phyloP scores from a whole-genome alignment of 1,140 invertebrate species.

The Pristionchus pacificus region DNA sequence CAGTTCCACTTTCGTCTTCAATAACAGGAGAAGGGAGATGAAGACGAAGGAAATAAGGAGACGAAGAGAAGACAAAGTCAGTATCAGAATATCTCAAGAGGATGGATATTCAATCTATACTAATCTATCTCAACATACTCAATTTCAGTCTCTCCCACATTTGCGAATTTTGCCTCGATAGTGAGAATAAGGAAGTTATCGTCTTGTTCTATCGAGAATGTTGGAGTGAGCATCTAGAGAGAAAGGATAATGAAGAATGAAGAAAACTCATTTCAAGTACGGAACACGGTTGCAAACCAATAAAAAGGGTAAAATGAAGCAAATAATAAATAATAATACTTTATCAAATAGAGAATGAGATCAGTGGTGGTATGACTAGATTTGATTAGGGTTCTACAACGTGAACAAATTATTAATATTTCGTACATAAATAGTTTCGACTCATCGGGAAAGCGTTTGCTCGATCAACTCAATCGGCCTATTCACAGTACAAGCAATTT shows the following conservation, averaged over 20 bases:
- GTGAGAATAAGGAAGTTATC: constrained; percentile 20
- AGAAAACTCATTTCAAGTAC: neutral
- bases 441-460: too few relatives aligned
- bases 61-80: constrained; percentile 22
- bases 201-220: constrained; percentile 22
- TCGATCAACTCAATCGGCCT: too few relatives aligned
- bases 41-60: constrained; percentile 26
- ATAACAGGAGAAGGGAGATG: constrained; percentile 1
- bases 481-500: too few relatives aligned
- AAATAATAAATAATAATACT: neutral
- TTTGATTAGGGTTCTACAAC: neutral
- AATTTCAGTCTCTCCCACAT: constrained; percentile 19
- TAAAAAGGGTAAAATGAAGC: too few relatives aligned
- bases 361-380: neutral
- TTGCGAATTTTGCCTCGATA: constrained; percentile 22
- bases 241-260: neutral
- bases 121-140: constrained; percentile 1
- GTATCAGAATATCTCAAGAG: constrained; percentile 5
- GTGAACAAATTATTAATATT: constrained; percentile 1
- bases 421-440: too few relatives aligned
- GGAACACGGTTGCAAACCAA: neutral
- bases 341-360: neutral
- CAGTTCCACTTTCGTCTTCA: constrained; percentile 12
- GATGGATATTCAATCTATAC: neutral
- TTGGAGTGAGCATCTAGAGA: constrained; percentile 23